Base-by-base conservation (phyloP, 1,140 invertebrate species). In the Magallana angulata region DNA sequence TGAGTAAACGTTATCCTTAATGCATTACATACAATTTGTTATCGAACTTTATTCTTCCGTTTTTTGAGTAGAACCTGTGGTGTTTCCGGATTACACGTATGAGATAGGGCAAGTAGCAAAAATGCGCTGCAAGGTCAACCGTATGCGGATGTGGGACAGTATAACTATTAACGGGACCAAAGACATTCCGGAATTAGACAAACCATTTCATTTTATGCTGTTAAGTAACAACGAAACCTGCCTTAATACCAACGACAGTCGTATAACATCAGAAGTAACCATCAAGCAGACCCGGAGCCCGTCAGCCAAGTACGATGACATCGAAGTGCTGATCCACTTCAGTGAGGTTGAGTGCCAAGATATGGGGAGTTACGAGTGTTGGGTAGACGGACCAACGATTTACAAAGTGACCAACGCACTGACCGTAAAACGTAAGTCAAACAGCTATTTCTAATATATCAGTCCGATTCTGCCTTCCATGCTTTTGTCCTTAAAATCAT, bases 81-180 rank as follows among this genome's bases (percentile, higher is more conserved):
- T 18, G 57, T 82, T 82, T 16, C 57, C 81, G 8, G 57, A 82
- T 58, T 57, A 82, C 57, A 82, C 81, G 9, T 58, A 57, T 6
- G 81, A 82, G 57, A 82, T 82, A 16, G 81, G 81, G 57, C 14
- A 57, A 14, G 9, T 56, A 6, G 81, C 14, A 12, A 58, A 82
- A 82, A 18, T 82, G 57, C 81, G 57, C 7, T 82, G 81, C 57
- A 57, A 18, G 16, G 6, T 82, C 6, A 82, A 82, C 81, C 48
- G 81, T 48, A 57, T 82, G 7, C 81, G 81, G 81, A 82, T 82
- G 81, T 82, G 81, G 81, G 81, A 82, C n/a, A 14, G 48, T 9
- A 24, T 58, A 6, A 8, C 14, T 82, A 82, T 82, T 58, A 57
- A 58, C 18, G 81, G 81, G n/a, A 57, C 48, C 16, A 82, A 82